Evolutionary conservation across 2,797 vertebrate species (phyloP).

Genomic region (Coregonus ussuriensis): DNA sequence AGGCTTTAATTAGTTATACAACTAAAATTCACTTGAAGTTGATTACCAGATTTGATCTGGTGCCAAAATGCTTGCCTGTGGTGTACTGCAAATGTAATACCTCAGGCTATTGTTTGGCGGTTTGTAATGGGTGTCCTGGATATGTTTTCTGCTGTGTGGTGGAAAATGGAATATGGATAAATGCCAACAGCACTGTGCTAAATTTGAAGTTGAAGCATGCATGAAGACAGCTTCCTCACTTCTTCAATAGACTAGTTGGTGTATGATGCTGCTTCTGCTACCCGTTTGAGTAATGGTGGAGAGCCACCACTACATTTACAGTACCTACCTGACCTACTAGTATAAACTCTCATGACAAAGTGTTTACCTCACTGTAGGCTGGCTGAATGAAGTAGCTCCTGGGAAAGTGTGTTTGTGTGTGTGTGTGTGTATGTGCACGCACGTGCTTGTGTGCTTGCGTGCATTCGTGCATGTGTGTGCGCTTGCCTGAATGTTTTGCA

Average conservation of each 20-base stretch:
- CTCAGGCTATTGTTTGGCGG: neutral
- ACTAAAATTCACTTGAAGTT: neutral
- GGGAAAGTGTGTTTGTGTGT: slow-evolving; percentile 14
- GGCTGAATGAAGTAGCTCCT: slow-evolving; percentile 39
- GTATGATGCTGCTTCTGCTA: slow-evolving; percentile 44
- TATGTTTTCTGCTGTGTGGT: slow-evolving; percentile 25
- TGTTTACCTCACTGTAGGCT: slow-evolving; percentile 54
- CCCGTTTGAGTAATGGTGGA: slow-evolving; percentile 66
- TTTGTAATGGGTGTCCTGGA: slow-evolving; percentile 14
- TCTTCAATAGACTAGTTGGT: slow-evolving; percentile 51
- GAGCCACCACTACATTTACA: slow-evolving; percentile 32
- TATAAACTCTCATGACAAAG: slow-evolving; percentile 60
- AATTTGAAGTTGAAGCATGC: slow-evolving; percentile 48
- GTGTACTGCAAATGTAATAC: neutral
- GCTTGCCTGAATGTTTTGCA: slow-evolving; percentile 14
- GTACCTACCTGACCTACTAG: slow-evolving; percentile 58
- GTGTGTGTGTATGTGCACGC: slow-evolving; percentile 3
- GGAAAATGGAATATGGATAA: slow-evolving; percentile 54
- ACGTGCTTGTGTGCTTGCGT: too few species aligned
- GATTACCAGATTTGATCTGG: neutral
- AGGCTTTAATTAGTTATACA: neutral
- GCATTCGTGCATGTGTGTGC: neutral
- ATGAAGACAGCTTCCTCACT: slow-evolving; percentile 44
- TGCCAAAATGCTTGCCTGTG: neutral
- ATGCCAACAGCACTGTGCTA: slow-evolving; percentile 18